Conservation (phyloP, 2,797 vertebrate genomes). For the Anableps anableps region DNA sequence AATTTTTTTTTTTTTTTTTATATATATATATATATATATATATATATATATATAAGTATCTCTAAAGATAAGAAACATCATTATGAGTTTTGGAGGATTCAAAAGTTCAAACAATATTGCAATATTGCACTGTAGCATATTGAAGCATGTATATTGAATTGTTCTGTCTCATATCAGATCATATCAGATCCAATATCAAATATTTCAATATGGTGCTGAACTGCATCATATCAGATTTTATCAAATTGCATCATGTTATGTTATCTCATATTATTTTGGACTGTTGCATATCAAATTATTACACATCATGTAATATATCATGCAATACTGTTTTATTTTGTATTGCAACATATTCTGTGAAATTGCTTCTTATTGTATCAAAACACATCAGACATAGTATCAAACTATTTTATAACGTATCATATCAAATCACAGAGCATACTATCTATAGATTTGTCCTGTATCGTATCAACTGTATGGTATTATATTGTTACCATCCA, state of each 20-base stretch:
- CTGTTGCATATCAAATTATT: background rate
- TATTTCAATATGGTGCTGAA: background rate
- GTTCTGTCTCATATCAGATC: background rate
- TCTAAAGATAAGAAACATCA: background rate
- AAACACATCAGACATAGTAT: too few species aligned
- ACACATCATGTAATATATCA: background rate
- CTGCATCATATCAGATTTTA: too few species aligned
- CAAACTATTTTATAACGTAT: too few species aligned
- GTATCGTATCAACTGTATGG: too few species aligned
- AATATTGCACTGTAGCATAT: background rate
- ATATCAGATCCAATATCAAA: background rate
- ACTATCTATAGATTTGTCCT: too few species aligned
- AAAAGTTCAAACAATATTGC: background rate
- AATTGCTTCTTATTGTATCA: background rate
- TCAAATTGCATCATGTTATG: too few species aligned
- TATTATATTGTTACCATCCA: too few species aligned
- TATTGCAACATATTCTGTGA: background rate
- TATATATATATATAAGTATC: too few species aligned
- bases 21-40: too few species aligned
- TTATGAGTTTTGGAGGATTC: background rate
- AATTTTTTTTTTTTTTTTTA: too few species aligned
- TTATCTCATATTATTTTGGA: background rate
- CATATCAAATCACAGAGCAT: too few species aligned
- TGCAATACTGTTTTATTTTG: background rate
- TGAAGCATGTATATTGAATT: background rate